Conservation (phyloP, 2,797 vertebrate genomes). For the Tadarida brasiliensis region DNA sequence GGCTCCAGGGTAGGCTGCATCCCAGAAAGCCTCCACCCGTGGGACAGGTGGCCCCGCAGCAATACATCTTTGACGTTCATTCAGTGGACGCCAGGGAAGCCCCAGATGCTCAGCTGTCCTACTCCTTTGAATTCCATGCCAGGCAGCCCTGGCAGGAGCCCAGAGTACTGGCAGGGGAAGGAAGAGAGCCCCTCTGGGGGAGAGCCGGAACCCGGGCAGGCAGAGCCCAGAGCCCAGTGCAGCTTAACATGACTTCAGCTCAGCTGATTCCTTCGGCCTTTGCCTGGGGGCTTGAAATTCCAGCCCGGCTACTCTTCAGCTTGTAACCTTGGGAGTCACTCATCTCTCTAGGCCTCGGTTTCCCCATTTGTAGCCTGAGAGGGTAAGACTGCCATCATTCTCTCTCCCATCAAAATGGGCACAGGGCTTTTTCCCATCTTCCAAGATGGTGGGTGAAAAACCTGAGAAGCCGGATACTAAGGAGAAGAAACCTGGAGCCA, state of each 20-base stretch:
- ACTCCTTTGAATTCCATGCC: constrained; percentile 76
- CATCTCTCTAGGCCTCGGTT: background rate
- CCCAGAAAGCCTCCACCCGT: background rate
- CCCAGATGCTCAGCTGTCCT: constrained; percentile 80
- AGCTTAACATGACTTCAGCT: background rate
- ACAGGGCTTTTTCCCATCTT: too few relatives aligned
- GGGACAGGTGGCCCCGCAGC: constrained; percentile 81
- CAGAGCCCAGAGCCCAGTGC: background rate
- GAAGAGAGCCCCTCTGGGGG: background rate
- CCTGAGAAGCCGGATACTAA: too few relatives aligned
- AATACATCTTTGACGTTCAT: background rate
- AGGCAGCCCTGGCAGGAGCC: background rate
- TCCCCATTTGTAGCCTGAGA: background rate
- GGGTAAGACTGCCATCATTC: background rate
- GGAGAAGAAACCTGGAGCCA: too few relatives aligned
- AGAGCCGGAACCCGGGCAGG: background rate
- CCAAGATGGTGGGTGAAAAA: too few relatives aligned
- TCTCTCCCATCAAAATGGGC: background rate
- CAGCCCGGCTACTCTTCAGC: background rate
- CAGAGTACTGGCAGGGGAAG: background rate
- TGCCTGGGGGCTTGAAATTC: background rate
- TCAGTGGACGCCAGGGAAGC: background rate
- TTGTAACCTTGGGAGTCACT: background rate
- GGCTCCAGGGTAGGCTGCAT: background rate
- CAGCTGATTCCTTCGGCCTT: background rate